Base-by-base conservation (phyloP, 2,888 invertebrate genomes). In the Xestia rhomboidea region DNA sequence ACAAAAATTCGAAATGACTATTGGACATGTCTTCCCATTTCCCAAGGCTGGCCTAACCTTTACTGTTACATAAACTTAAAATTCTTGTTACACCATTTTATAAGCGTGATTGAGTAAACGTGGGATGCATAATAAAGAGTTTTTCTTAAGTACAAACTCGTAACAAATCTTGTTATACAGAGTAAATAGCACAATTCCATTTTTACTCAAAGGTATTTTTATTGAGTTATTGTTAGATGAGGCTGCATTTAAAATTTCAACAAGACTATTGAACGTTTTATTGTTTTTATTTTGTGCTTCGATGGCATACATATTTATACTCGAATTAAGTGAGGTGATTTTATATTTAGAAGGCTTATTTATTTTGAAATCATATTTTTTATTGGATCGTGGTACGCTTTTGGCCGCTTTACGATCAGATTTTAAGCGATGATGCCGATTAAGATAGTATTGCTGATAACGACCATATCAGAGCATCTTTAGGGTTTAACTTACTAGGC, bases 81-180 rank as follows among this genome's bases (percentile, higher is more conserved):
- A 91, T 92, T 90, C 91, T 89, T 87, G 89, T 87, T 89, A 87
- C 87, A 89, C 88, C 85, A 83, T 90, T 90, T 92, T 90, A 90
- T 90, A 87, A 87, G 83, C 89, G 82, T 91, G 90, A 92, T 92
- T 92, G 89, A 84, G 83, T 81, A 87, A 85, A 91, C 91, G 92
- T 89, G 87, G 76, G 62, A 77, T 68, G 90, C 83, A 87, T 91
- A 86, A 76, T 83, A 91, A 92, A 89, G 82, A 88, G 82, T 68
- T 63, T 44, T 82, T 85, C 68, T 79, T 74, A 76, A 69, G 46
- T 66, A 38, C 57, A 34, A 54, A 64, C 30, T 63, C 49, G 72
- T 68, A 67, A 72, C 82, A 68, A 86, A 73, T 86, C 60, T 83
- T 86, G 30, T 77, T 73, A 67, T 66, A 78, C 24, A 49, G 38